Percentiles rank a stretch among this genome's conserved stretches.
Evolutionary conservation across 2,888 invertebrate species (phyloP).

Genomic region (Timandra comae): DNA sequence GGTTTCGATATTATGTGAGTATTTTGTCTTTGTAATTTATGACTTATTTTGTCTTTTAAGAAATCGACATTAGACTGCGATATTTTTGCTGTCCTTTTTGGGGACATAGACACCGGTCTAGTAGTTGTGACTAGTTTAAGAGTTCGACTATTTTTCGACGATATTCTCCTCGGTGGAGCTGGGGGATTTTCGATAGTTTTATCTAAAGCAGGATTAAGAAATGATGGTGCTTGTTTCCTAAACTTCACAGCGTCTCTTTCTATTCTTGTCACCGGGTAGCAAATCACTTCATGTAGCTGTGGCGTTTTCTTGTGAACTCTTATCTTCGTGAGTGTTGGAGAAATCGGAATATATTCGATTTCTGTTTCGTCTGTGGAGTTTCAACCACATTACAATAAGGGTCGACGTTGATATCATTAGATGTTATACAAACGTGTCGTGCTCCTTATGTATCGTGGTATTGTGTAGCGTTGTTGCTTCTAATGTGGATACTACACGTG

Average conservation of each 20-base stretch:
- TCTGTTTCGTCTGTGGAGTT: slow-evolving; percentile 84
- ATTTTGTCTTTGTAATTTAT: slow-evolving; percentile 73
- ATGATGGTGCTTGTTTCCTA: slow-evolving; percentile 78
- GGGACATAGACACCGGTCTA: slow-evolving; percentile 56
- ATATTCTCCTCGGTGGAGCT: slow-evolving; percentile 84
- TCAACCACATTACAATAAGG: slow-evolving; percentile 43
- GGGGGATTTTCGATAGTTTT: slow-evolving; percentile 72
- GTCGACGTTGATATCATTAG: slow-evolving; percentile 39
- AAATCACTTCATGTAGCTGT: slow-evolving; percentile 74
- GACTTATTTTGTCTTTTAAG: slow-evolving; percentile 78
- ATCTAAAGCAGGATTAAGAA: slow-evolving; percentile 54
- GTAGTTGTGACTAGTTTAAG: slow-evolving; percentile 78
- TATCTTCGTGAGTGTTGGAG: slow-evolving; percentile 87
- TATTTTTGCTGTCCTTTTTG: slow-evolving; percentile 43
- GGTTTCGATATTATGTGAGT: slow-evolving; percentile 56
- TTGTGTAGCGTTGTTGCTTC: slow-evolving; percentile 43
- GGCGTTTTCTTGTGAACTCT: slow-evolving; percentile 82
- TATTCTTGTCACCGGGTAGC: slow-evolving; percentile 75
- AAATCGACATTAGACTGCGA: slow-evolving; percentile 76
- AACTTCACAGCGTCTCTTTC: slow-evolving; percentile 59
- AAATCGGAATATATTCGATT: slow-evolving; percentile 89
- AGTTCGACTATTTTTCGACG: slow-evolving; percentile 84
- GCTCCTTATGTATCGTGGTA: slow-evolving; percentile 50
- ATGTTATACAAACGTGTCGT: slow-evolving; percentile 61
- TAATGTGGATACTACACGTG: slow-evolving; percentile 49